These are phyloP conservation scores for Bombus difficillimus DNA, from an alignment of 1,140 invertebrate species.

Conservation along the genomic window DNA sequence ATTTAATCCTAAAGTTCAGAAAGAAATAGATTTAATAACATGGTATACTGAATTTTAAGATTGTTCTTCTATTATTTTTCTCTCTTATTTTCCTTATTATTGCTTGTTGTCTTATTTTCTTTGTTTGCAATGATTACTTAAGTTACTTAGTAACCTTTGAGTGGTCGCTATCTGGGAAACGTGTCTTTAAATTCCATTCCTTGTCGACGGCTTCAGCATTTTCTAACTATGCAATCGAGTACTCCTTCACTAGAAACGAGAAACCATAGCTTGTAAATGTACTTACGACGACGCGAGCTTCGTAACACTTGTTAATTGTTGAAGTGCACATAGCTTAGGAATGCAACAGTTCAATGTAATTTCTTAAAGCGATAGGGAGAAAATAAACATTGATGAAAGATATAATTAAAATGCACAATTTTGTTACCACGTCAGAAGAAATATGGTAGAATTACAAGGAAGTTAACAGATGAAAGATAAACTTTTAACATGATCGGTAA, in stretches of 20 bases:
- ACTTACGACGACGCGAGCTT: neutral
- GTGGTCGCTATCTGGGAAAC: constrained; percentile 57
- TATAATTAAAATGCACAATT: too few relatives aligned
- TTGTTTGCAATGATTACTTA: constrained; percentile 38
- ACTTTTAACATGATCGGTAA: too few relatives aligned
- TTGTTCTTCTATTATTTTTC: too few relatives aligned
- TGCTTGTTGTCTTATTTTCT: too few relatives aligned
- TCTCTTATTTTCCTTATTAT: neutral
- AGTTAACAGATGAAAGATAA: too few relatives aligned
- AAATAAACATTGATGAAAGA: neutral
- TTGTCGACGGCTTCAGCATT: constrained; percentile 17
- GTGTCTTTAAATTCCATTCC: constrained; percentile 54
- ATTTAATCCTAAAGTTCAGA: too few relatives aligned
- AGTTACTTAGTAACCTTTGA: constrained; percentile 60
- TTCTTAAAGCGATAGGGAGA: neutral
- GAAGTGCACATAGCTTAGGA: neutral
- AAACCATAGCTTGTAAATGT: neutral
- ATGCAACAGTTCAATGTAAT: neutral
- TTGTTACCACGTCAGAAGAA: too few relatives aligned
- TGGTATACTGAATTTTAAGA: too few relatives aligned
- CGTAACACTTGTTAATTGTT: neutral
- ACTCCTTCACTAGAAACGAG: neutral
- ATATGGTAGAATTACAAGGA: too few relatives aligned
- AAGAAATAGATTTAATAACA: too few relatives aligned
- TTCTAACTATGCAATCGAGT: constrained; percentile 34